Evolutionary conservation across 2,888 invertebrate genomes (phyloP).

Genomic region (Epistrophe eligans): DNA sequence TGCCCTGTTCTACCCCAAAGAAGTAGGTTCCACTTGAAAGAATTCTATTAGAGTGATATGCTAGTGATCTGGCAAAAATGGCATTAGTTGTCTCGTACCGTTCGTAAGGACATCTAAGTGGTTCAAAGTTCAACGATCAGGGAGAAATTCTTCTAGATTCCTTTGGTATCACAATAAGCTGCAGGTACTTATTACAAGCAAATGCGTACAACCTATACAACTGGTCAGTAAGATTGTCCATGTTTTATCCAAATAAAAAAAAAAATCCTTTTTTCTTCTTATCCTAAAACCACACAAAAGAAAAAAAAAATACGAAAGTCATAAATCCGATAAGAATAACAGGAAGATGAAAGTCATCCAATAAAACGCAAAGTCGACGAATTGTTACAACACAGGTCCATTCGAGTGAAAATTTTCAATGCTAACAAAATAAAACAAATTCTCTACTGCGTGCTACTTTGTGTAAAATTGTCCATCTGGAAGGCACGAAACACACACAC

Average conservation of each 20-base stretch:
- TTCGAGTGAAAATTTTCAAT: slow-evolving; percentile 26
- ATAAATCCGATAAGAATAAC: slow-evolving; percentile 61
- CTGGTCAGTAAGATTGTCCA: neutral
- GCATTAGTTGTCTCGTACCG: too few species aligned
- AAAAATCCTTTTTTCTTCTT: neutral
- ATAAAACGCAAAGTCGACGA: too few species aligned
- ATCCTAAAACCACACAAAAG: slow-evolving; percentile 16
- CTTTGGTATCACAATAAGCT: too few species aligned
- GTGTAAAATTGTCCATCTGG: slow-evolving; percentile 50
- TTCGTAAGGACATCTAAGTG: too few species aligned
- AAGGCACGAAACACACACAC: slow-evolving; percentile 34
- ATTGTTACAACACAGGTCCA: slow-evolving; percentile 62
- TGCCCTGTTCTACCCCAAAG: too few species aligned
- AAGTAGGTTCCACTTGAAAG: too few species aligned
- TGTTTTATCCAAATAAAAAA: neutral
- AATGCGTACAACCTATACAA: neutral
- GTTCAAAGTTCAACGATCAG: too few species aligned
- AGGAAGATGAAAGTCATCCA: slow-evolving; percentile 36
- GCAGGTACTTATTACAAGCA: too few species aligned
- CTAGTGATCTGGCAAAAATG: too few species aligned
- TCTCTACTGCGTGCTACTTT: slow-evolving; percentile 29
- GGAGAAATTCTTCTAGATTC: too few species aligned
- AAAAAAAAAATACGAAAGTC: slow-evolving; percentile 50
- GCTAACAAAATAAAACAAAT: slow-evolving; percentile 16
- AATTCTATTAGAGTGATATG: too few species aligned